Conservation (phyloP, 2,113 vertebrate genomes). For the Calonectris borealis region DNA sequence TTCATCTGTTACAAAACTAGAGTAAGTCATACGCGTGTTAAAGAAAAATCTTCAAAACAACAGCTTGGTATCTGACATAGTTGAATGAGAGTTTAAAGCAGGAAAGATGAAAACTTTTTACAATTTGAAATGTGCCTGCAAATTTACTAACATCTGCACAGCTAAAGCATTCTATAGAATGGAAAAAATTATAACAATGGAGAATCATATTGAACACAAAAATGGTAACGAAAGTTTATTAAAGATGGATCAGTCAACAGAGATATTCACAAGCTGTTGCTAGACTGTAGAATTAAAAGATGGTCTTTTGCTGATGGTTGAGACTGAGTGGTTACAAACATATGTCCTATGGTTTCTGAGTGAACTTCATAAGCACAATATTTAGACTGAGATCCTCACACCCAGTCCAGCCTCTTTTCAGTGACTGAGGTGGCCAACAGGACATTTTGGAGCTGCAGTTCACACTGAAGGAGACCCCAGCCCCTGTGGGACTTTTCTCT, state of each 20-base stretch:
- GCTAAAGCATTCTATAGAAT: not conserved
- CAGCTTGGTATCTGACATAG: not conserved
- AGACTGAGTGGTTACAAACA: not conserved
- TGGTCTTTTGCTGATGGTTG: not conserved
- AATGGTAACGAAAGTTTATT: not conserved
- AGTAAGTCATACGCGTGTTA: not conserved
- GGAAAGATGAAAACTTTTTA: not conserved
- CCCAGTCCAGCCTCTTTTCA: not conserved
- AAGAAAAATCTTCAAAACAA: constrained; percentile 17
- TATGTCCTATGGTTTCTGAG: not conserved
- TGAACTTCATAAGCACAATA: not conserved
- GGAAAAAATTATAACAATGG: not conserved
- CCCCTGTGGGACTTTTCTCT: not conserved
- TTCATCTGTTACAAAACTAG: constrained; percentile 60
- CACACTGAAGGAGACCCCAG: not conserved
- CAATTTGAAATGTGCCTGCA: not conserved
- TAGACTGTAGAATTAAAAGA: not conserved
- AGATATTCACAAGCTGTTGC: not conserved
- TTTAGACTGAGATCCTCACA: not conserved
- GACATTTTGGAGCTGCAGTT: not conserved
- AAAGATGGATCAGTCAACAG: not conserved
- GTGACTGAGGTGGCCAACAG: not conserved
- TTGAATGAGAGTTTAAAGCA: not conserved
- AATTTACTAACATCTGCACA: not conserved
- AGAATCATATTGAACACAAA: not conserved